phyloP scores from a whole-genome alignment of 2,888 invertebrate species.

The Diarsia dahlii region DNA sequence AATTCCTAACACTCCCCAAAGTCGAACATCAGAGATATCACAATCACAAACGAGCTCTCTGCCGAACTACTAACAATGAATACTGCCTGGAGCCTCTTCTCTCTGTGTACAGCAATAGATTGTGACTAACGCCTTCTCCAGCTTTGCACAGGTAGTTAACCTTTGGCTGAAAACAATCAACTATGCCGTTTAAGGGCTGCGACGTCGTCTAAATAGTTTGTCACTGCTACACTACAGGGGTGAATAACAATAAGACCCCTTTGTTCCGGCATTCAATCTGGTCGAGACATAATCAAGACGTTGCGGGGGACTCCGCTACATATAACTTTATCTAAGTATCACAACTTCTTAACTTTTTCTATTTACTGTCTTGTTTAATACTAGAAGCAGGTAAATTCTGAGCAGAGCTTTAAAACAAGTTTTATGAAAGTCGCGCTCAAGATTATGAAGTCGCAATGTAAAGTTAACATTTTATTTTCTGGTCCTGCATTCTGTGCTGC shows the following conservation, averaged over 20 bases:
- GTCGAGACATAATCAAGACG: conserved; percentile 84
- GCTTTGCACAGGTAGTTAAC: conserved; percentile 70
- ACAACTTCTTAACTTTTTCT: conserved; percentile 61
- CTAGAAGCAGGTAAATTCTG: conserved; percentile 40
- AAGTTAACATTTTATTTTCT: conserved; percentile 44
- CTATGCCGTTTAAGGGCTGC: conserved; percentile 75
- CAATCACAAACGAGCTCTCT: conserved; percentile 36
- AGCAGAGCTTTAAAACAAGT: conserved; percentile 53
- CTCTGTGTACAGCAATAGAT: conserved; percentile 55
- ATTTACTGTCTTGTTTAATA: conserved; percentile 52
- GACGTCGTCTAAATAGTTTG: conserved; percentile 83
- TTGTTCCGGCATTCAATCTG: conserved; percentile 88
- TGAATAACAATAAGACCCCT: conserved; percentile 89
- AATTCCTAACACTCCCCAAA: conserved; percentile 24
- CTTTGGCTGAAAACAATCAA: conserved; percentile 79
- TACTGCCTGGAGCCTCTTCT: conserved; percentile 39
- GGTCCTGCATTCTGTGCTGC: conserved; percentile 17
- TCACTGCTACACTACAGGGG: conserved; percentile 82
- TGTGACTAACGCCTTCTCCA: conserved; percentile 54
- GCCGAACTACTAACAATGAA: conserved; percentile 49
- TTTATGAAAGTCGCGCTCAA: conserved; percentile 46
- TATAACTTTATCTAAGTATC: conserved; percentile 69
- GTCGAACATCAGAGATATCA: conserved; percentile 30
- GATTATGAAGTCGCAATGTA: conserved; percentile 47
- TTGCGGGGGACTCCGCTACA: conserved; percentile 72